Evolutionary conservation across 1,140 invertebrate species (phyloP).

Genomic region (Aphidius gifuensis): DNA sequence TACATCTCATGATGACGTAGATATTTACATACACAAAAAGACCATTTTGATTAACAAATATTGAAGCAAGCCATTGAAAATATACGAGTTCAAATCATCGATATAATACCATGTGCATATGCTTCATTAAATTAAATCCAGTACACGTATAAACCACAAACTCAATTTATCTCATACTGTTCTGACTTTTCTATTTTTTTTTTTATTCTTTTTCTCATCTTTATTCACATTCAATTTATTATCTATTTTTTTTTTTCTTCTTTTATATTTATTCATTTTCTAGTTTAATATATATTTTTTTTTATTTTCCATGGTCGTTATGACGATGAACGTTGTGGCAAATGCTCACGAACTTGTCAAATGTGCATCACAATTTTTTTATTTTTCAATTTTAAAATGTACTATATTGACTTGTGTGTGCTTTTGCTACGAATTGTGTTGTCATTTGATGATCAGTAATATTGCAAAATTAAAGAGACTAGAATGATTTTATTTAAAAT

Average conservation of each 20-base stretch:
- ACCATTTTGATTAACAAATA: too few species aligned
- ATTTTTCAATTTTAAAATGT: neutral
- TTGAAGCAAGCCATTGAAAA: neutral
- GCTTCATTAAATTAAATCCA: slow-evolving; percentile 46
- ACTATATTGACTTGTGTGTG: slow-evolving; percentile 9
- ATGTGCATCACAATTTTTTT: slow-evolving; percentile 13
- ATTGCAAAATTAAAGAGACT: neutral
- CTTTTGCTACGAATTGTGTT: slow-evolving; percentile 25
- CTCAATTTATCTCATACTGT: too few species aligned
- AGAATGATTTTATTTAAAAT: neutral
- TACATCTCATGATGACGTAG: too few species aligned
- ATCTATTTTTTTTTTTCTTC: too few species aligned
- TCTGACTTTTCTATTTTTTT: too few species aligned
- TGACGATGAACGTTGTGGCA: neutral
- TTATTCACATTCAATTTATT: too few species aligned
- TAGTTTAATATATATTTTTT: too few species aligned
- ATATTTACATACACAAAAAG: too few species aligned
- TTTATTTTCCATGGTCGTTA: neutral
- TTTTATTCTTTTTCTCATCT: too few species aligned
- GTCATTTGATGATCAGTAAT: neutral
- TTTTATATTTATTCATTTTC: too few species aligned
- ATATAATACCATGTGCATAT: slow-evolving; percentile 1
- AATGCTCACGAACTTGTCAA: slow-evolving; percentile 17
- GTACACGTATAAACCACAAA: slow-evolving; percentile 29
- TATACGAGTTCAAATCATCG: neutral